Conservation (phyloP, 2,888 invertebrate species). For the Gastrophysa polygoni region DNA sequence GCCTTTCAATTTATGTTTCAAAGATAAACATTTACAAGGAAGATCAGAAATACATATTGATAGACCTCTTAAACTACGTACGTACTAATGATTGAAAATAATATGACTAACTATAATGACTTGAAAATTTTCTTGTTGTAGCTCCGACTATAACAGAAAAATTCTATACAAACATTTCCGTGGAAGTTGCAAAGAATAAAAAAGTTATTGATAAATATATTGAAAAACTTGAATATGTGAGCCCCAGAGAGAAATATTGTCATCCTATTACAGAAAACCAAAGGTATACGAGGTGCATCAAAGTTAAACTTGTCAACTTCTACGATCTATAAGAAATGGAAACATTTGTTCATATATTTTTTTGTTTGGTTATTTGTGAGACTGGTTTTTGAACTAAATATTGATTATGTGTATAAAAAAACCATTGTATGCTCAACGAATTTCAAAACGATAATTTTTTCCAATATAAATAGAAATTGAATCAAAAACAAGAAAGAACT, state of each 20-base stretch:
- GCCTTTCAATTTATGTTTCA: conserved; percentile 54
- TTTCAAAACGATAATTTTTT: conserved; percentile 16
- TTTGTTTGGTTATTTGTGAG: no score
- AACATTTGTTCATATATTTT: no score
- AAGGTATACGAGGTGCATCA: conserved; percentile 48
- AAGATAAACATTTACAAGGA: conserved; percentile 42
- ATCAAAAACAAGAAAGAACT: no score
- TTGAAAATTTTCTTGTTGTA: conserved; percentile 34
- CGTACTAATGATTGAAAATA: no score
- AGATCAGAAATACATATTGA: conserved; percentile 45
- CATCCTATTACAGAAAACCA: conserved; percentile 56
- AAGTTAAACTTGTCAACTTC: no score
- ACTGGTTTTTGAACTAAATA: no score
- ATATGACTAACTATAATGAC: conserved; percentile 4
- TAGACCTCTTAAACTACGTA: conserved; percentile 22
- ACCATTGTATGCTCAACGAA: no score
- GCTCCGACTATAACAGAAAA: conserved; percentile 51
- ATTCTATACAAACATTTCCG: conserved; percentile 46
- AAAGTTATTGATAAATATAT: conserved; percentile 46
- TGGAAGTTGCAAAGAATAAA: conserved; percentile 34
- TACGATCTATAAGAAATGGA: no score
- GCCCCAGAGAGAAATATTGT: conserved; percentile 49
- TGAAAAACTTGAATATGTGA: conserved; percentile 45
- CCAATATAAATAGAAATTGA: no score
- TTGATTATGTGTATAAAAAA: no score